phyloP scores from a whole-genome alignment of 1,140 invertebrate genomes.

The Pentalonia nigronervosa region DNA sequence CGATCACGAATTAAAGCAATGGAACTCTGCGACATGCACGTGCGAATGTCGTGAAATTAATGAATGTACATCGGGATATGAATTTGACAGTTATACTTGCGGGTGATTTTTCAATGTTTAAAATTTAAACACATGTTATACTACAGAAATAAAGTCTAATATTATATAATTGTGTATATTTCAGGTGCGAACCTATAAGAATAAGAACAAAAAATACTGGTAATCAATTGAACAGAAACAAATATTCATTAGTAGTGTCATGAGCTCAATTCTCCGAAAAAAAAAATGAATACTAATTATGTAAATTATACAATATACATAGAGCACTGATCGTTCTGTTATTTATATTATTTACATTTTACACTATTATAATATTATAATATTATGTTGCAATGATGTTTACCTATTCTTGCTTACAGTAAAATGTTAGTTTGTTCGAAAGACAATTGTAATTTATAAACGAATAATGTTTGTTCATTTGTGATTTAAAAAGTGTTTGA shows the following conservation, averaged over 20 bases:
- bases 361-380: not conserved
- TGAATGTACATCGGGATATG: slow-evolving; percentile 70
- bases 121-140: not conserved
- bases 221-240: slow-evolving; percentile 16
- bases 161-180: not conserved
- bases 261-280: not conserved
- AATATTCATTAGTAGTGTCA: not conserved
- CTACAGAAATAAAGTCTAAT: not conserved
- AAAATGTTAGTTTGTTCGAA: too few species aligned
- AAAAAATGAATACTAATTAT: not conserved
- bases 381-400: not conserved
- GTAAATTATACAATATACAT: not conserved
- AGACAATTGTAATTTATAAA: not conserved
- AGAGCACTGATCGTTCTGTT: not conserved
- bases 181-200: slow-evolving; percentile 20
- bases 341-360: slow-evolving; percentile 26
- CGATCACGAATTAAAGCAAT: slow-evolving; percentile 67
- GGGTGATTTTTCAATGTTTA: slow-evolving; percentile 63
- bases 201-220: not conserved
- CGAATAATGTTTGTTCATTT: not conserved
- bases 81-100: slow-evolving; percentile 70
- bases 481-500: not conserved
- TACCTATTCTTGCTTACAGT: not conserved
- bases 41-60: slow-evolving; percentile 69
- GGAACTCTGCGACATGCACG: slow-evolving; percentile 69